Evolutionary conservation across 1,140 invertebrate genomes (phyloP).

Genomic region (Magallana angulata): DNA sequence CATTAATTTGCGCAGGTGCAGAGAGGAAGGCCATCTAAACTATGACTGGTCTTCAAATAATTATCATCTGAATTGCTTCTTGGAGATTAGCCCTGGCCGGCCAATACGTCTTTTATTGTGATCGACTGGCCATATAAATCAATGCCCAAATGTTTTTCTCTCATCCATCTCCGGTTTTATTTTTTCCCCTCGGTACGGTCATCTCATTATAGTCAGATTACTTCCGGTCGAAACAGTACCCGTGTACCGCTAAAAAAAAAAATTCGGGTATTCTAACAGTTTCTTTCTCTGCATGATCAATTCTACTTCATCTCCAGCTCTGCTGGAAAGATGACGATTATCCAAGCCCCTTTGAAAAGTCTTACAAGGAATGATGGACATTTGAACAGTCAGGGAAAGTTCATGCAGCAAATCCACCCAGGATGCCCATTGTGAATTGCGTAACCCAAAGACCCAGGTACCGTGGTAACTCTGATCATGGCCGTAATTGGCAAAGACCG

Average conservation of each 20-base stretch:
- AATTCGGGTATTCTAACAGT: conserved; percentile 14
- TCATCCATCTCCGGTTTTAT: conserved; percentile 1
- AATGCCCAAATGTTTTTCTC: neutral
- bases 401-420: conserved; percentile 2
- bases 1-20: conserved; percentile 8
- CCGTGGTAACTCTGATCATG: neutral
- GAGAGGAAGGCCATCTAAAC: neutral
- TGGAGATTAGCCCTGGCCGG: neutral
- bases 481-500: conserved; percentile 30
- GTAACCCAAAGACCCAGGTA: conserved; percentile 19
- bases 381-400: neutral
- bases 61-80: neutral
- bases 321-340: neutral
- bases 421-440: neutral
- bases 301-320: neutral
- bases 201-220: conserved; percentile 1
- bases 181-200: neutral
- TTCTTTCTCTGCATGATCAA: neutral
- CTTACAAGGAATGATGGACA: conserved; percentile 21
- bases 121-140: neutral
- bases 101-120: conserved; percentile 13
- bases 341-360: conserved; percentile 11
- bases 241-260: neutral
- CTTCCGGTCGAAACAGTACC: neutral
- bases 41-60: conserved; percentile 5